These are phyloP conservation scores for Cheilinus undulatus DNA, from an alignment of 2,113 vertebrate genomes.

Conservation along the genomic window DNA sequence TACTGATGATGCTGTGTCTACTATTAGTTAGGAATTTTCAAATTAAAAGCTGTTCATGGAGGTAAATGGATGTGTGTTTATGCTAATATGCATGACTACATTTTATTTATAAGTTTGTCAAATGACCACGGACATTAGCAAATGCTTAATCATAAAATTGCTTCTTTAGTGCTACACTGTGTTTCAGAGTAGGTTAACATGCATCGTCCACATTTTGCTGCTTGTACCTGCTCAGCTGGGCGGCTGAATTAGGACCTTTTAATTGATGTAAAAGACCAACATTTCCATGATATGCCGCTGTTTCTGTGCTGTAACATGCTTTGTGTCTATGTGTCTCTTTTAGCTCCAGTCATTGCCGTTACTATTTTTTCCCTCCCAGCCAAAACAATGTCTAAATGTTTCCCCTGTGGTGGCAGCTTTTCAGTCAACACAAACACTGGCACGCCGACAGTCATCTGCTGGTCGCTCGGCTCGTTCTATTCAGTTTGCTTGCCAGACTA, in stretches of 20 bases:
- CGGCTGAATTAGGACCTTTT: not conserved
- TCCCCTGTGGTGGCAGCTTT: conserved; percentile 54
- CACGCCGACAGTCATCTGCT: conserved; percentile 59
- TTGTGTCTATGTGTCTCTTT: conserved; percentile 7
- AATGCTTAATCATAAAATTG: not conserved
- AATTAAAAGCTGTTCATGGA: too few relatives aligned
- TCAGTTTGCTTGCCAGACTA: conserved; percentile 59
- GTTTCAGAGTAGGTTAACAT: not conserved
- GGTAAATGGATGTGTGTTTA: too few relatives aligned
- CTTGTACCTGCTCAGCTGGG: not conserved
- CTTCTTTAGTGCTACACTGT: not conserved
- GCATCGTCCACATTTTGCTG: not conserved
- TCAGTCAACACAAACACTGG: conserved; percentile 71
- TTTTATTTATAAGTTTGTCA: too few relatives aligned
- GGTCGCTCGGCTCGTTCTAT: conserved; percentile 41
- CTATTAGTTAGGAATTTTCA: too few relatives aligned
- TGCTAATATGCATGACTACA: too few relatives aligned
- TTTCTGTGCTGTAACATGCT: not conserved
- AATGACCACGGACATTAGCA: too few relatives aligned
- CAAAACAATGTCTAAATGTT: conserved; percentile 61
- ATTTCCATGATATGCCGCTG: not conserved
- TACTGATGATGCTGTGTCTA: too few relatives aligned
- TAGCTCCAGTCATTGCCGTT: conserved; percentile 5
- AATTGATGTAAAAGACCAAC: not conserved
- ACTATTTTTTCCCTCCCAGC: conserved; percentile 3